These are phyloP conservation scores for Channallabes apus DNA, from an alignment of 2,797 vertebrate genomes.

Conservation along the genomic window DNA sequence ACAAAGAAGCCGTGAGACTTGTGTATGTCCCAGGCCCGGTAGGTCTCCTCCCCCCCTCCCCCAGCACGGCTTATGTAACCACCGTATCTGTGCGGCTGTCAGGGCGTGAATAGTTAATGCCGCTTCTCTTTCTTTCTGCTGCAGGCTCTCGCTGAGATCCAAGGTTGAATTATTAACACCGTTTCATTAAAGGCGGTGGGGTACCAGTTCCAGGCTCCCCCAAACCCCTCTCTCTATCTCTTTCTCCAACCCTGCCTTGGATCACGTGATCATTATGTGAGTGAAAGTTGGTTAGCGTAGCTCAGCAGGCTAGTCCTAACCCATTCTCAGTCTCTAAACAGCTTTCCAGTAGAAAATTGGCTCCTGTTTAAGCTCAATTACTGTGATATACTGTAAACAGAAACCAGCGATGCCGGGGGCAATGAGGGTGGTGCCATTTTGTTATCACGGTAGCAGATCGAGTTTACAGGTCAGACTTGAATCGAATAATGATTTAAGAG, in stretches of 20 bases:
- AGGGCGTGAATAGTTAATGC: conserved; percentile 70
- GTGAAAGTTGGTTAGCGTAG: conserved; percentile 36
- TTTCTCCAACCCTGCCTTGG: neutral
- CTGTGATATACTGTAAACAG: neutral
- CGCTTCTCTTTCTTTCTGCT: conserved; percentile 52
- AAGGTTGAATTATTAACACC: conserved; percentile 72
- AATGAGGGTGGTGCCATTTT: neutral
- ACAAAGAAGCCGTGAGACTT: conserved; percentile 50
- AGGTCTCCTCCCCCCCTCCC: conserved; percentile 30
- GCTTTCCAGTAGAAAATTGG: neutral
- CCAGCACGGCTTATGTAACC: conserved; percentile 57
- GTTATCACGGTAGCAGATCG: neutral
- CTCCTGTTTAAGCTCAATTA: neutral
- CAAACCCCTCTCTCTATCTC: neutral
- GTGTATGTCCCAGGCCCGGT: conserved; percentile 37
- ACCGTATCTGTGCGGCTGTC: conserved; percentile 41
- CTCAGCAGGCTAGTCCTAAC: neutral
- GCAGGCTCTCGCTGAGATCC: conserved; percentile 56
- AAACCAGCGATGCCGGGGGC: neutral
- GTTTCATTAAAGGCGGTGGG: conserved; percentile 67
- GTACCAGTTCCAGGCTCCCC: conserved; percentile 28
- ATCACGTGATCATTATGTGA: conserved; percentile 13
- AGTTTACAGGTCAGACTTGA: neutral
- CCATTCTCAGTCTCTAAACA: neutral
- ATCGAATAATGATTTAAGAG: neutral